Percentiles rank a stretch among this genome's conserved stretches.
These are phyloP conservation scores for Dasyurus viverrinus DNA, from an alignment of 2,113 vertebrate genomes.

Conservation along the genomic window DNA sequence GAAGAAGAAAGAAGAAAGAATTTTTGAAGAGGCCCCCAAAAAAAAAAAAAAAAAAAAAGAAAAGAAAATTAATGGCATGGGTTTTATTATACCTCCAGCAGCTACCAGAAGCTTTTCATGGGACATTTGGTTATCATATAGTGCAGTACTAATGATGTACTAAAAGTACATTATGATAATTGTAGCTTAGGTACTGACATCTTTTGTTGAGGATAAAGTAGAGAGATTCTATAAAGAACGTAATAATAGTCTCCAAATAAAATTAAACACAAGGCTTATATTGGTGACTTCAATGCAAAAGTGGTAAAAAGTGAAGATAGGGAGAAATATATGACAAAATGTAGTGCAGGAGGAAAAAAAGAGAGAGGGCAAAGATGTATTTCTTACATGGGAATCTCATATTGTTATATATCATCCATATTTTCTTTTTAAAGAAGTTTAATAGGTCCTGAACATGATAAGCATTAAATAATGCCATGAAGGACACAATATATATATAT, in stretches of 20 bases:
- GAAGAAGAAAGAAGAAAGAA: neutral
- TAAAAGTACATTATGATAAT: neutral
- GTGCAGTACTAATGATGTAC: neutral
- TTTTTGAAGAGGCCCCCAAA: neutral
- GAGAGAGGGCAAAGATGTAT: neutral
- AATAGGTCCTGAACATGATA: neutral
- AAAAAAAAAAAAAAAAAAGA: neutral
- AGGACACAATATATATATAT: neutral
- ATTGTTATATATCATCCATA: neutral
- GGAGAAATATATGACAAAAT: neutral
- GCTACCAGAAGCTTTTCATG: neutral
- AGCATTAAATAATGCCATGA: neutral
- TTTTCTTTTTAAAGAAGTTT: neutral
- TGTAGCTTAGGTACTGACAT: neutral
- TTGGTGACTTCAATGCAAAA: neutral
- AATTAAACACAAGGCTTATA: neutral
- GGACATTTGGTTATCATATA: neutral
- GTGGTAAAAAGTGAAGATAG: neutral
- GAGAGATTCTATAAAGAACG: neutral
- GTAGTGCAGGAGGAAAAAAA: neutral
- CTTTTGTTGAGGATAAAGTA: neutral
- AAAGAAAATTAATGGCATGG: neutral
- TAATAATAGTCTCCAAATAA: neutral
- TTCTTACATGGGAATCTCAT: neutral
- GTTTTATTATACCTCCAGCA: neutral